Percentiles rank a stretch among this genome's conserved stretches.
phyloP scores from a whole-genome alignment of 2,797 vertebrate species.

The Silurus aristotelis region DNA sequence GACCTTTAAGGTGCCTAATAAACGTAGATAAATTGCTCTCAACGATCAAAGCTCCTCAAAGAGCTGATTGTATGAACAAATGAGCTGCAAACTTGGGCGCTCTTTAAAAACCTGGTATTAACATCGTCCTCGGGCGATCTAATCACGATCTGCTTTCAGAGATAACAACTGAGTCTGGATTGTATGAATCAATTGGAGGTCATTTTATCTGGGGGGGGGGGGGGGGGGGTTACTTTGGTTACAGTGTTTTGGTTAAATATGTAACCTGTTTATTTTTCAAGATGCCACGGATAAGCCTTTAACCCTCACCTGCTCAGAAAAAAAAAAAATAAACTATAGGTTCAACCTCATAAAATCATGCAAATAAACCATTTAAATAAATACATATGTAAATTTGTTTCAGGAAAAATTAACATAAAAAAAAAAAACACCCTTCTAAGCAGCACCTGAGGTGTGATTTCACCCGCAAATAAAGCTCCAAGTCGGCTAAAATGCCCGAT shows the following conservation, averaged over 20 bases:
- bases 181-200: not conserved
- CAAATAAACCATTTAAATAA: not conserved
- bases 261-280: not conserved
- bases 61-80: not conserved
- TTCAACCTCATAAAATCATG: not conserved
- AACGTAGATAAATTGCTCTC: not conserved
- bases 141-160: not conserved
- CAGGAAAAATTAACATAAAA: not conserved
- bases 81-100: not conserved
- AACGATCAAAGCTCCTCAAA: not conserved
- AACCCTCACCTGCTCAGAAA: not conserved
- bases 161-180: not conserved
- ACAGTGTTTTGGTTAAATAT: not conserved
- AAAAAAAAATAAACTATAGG: too few species aligned
- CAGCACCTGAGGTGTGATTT: not conserved
- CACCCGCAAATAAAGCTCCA: not conserved
- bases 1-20: conserved; percentile 2
- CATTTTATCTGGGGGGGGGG: not conserved
- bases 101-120: not conserved
- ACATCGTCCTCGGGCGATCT: not conserved
- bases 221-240: not conserved
- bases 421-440: not conserved
- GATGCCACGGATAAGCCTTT: too few species aligned
- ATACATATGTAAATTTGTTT: too few species aligned
- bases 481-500: not conserved